Evolutionary conservation across 2,888 invertebrate genomes (phyloP), one percentile per base, ranked within the genome.

Genomic region (Ophonus ardosiacus): DNA sequence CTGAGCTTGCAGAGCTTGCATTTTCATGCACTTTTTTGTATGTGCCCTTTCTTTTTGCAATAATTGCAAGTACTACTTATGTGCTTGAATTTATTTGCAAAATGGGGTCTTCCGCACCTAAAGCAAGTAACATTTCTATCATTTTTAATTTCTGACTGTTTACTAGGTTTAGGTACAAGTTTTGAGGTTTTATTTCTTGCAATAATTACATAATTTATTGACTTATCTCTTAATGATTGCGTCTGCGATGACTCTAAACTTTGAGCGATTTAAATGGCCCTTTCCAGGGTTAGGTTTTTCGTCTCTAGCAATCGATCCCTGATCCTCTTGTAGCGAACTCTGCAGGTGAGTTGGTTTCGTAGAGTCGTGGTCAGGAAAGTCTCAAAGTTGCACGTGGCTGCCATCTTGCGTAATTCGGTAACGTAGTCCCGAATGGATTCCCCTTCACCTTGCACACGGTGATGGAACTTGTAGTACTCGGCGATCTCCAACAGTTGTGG

Each of bases 371-470:
- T n/a, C n/a, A n/a, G n/a, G n/a, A n/a, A n/a, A 17, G 7, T 43
- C 43, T 40, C 81, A 43, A 81, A 81, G n/a, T 81, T 81, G 63
- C 81, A 81, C 8, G 81, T 63, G 7, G 81, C 63, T n/a, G 81
- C 81, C 63, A 81, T 81, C 18, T 63, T 81, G n/a, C 63, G 31
- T 31, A 81, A 17, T 15, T 59, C 81, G 17, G 81, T 80, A 15
- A 59, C 63, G n/a, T 63, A 63, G n/a, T 63, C 63, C 1, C 63
- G 63, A 63, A 63, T 21, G 18, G 63, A 63, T 63, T 63, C 21
- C n/a, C 63, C n/a, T n/a, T n/a, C n/a, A n/a, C n/a, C n/a, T n/a
- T n/a, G n/a, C n/a, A n/a, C n/a, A n/a, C n/a, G n/a, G 63, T 63
- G 63, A 63, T 63, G 63, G 21, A 63, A 74, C n/a, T 74, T 74